phyloP scores from a whole-genome alignment of 2,888 invertebrate genomes.

The Harpalus rubripes region DNA sequence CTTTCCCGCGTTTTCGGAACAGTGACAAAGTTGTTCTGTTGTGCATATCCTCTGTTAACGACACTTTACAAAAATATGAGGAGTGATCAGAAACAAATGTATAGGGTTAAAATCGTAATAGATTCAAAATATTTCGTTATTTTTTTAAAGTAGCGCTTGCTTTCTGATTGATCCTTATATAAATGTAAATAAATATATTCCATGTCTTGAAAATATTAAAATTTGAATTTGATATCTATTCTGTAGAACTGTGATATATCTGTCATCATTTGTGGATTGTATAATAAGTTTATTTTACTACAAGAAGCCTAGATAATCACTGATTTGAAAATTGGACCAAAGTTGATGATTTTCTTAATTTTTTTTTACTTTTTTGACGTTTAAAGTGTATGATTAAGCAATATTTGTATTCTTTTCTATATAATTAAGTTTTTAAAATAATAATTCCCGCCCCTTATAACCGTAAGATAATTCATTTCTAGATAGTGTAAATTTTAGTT shows the following conservation, averaged over 20 bases:
- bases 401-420: slow-evolving; percentile 58
- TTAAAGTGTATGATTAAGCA: slow-evolving; percentile 64
- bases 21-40: slow-evolving; percentile 11
- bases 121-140: slow-evolving; percentile 55
- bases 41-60: slow-evolving; percentile 45
- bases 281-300: slow-evolving; percentile 65
- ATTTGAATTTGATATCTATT: slow-evolving; percentile 72
- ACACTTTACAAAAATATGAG: slow-evolving; percentile 54
- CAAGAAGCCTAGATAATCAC: slow-evolving; percentile 66
- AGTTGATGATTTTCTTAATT: slow-evolving; percentile 43
- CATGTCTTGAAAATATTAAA: slow-evolving; percentile 53
- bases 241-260: slow-evolving; percentile 79
- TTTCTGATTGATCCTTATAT: slow-evolving; percentile 65
- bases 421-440: slow-evolving; percentile 24
- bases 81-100: slow-evolving; percentile 61
- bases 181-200: slow-evolving; percentile 60
- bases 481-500: slow-evolving; percentile 59
- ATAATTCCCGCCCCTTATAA: slow-evolving; percentile 38
- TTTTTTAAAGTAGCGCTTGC: slow-evolving; percentile 64
- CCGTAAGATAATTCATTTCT: slow-evolving; percentile 60
- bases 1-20: slow-evolving; percentile 30
- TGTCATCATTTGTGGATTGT: slow-evolving; percentile 71
- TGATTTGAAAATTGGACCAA: slow-evolving; percentile 66
- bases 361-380: slow-evolving; percentile 38
- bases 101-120: slow-evolving; percentile 54